Evolutionary conservation across 2,797 vertebrate genomes (phyloP).

Genomic region (Spinus pinus): DNA sequence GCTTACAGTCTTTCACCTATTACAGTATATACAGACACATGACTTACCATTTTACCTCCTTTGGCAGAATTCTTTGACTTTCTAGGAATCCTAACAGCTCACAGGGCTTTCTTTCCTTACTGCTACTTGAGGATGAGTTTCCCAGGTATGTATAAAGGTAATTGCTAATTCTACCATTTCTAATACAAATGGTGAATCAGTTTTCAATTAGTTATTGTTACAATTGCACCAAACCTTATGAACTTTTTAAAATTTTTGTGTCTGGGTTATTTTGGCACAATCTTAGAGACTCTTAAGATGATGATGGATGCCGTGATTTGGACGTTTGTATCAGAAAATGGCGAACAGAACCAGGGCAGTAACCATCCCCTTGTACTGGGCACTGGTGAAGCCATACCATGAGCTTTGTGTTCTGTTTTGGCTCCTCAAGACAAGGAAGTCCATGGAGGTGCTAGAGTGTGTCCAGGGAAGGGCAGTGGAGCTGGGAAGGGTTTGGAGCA

Average conservation of each 20-base stretch:
- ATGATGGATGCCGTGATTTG: background rate
- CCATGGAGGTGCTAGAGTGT: accelerated
- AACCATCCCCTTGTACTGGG: accelerated
- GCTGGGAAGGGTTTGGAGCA: background rate
- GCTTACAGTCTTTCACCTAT: background rate
- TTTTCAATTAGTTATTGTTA: background rate
- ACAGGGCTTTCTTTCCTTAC: background rate
- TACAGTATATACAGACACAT: background rate
- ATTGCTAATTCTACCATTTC: background rate
- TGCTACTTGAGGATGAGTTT: background rate
- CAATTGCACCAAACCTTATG: background rate
- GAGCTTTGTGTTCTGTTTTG: accelerated
- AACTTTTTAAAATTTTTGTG: background rate
- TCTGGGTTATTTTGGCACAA: background rate
- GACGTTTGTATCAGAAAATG: background rate
- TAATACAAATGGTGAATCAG: background rate
- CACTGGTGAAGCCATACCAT: background rate
- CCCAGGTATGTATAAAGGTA: background rate
- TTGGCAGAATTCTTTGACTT: background rate
- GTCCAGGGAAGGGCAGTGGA: background rate
- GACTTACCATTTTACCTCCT: background rate
- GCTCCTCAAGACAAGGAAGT: background rate
- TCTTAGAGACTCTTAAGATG: background rate
- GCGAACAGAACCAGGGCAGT: background rate
- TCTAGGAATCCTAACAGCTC: background rate